Percentiles rank a stretch among this genome's conserved stretches.
These are phyloP conservation scores for Protonibea diacanthus DNA, from an alignment of 2,797 vertebrate genomes.

Conservation along the genomic window DNA sequence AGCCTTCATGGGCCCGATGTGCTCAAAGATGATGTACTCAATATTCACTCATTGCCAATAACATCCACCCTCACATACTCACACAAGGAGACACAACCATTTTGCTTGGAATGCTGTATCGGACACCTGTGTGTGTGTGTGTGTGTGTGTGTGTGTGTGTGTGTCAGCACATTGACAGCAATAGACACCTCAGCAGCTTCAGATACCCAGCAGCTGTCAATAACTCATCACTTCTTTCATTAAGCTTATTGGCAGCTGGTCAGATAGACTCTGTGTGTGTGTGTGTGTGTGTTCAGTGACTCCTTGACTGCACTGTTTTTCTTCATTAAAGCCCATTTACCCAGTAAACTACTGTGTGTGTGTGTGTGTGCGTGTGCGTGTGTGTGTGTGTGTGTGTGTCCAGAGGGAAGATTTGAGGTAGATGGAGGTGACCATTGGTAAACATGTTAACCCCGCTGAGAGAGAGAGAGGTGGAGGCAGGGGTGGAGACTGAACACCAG, in stretches of 20 bases:
- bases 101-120: conserved; percentile 51
- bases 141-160: conserved; percentile 28
- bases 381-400: conserved; percentile 18
- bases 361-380: conserved; percentile 19
- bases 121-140: conserved; percentile 19
- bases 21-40: conserved; percentile 49
- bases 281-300: conserved; percentile 29
- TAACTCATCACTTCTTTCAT: conserved; percentile 84
- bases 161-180: conserved; percentile 65
- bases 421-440: conserved; percentile 32
- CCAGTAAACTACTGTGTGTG: conserved; percentile 28
- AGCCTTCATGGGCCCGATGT: conserved; percentile 26
- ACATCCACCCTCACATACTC: conserved; percentile 10
- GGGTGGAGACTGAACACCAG: conserved; percentile 2
- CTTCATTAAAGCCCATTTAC: conserved; percentile 59
- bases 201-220: conserved; percentile 77
- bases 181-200: conserved; percentile 75
- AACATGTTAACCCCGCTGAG: conserved; percentile 23
- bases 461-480: conserved; percentile 21
- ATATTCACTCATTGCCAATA: conserved; percentile 50
- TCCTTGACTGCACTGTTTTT: conserved; percentile 34
- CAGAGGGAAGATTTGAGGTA: conserved; percentile 28
- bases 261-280: conserved; percentile 41
- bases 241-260: conserved; percentile 72
- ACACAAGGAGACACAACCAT: conserved; percentile 19